A percentile compares a stretch with the other conserved stretches of the same genome.
Conservation (phyloP, 2,113 vertebrate genomes). For the Pseudolaguvia tuberculata region DNA sequence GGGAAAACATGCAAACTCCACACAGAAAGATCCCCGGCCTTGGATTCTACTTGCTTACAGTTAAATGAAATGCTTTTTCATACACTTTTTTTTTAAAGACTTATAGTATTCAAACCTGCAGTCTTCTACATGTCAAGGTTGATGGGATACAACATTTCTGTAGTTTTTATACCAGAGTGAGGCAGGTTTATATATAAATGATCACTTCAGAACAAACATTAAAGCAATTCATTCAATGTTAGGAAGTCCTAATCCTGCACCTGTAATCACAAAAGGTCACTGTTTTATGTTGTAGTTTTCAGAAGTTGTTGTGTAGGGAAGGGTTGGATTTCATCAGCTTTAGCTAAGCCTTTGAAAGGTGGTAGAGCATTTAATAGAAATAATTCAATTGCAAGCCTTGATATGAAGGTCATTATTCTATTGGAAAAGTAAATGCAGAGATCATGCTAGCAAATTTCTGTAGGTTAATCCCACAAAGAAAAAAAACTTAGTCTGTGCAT, state of each 20-base stretch:
- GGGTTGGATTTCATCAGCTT: slow-evolving; percentile 14
- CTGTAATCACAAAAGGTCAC: slow-evolving; percentile 30
- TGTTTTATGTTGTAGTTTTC: slow-evolving; percentile 19
- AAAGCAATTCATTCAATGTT: background rate
- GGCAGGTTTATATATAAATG: background rate
- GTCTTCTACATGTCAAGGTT: background rate
- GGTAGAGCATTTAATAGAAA: slow-evolving; percentile 2
- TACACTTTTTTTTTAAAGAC: background rate
- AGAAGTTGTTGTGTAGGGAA: slow-evolving; percentile 28
- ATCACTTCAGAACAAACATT: background rate
- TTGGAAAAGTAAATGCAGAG: background rate
- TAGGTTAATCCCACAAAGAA: background rate
- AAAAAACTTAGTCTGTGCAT: background rate
- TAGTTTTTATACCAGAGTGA: background rate
- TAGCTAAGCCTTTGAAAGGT: slow-evolving; percentile 1
- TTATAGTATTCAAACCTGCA: background rate
- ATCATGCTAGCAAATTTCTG: background rate
- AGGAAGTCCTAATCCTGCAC: slow-evolving; percentile 8
- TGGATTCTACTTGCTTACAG: background rate
- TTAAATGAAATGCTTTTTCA: background rate
- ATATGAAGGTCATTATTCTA: background rate
- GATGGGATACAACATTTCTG: background rate
- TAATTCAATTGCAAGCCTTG: slow-evolving; percentile 1
- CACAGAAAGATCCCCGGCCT: no score
- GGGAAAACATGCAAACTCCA: no score